phyloP scores from a whole-genome alignment of 1,140 invertebrate genomes.

The Hylaeus anthracinus region DNA sequence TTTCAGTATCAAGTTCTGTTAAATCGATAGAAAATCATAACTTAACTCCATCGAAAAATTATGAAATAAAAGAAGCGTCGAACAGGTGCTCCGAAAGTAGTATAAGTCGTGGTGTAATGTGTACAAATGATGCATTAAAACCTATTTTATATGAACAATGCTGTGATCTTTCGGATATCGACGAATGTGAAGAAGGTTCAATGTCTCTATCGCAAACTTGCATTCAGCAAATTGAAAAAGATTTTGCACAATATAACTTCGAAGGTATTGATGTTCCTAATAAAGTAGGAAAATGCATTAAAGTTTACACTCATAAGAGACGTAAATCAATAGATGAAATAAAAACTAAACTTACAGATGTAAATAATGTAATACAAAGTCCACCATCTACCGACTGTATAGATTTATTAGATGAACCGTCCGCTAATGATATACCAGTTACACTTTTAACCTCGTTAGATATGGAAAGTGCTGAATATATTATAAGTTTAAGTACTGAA shows the following conservation, averaged over 20 bases:
- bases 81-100: constrained; percentile 27
- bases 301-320: constrained; percentile 76
- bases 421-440: constrained; percentile 68
- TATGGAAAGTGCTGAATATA: constrained; percentile 74
- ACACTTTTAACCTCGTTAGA: constrained; percentile 72
- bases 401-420: constrained; percentile 73
- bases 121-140: constrained; percentile 46
- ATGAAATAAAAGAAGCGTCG: constrained; percentile 38
- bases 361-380: constrained; percentile 63
- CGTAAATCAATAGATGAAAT: constrained; percentile 62
- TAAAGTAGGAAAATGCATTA: constrained; percentile 73
- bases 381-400: constrained; percentile 69
- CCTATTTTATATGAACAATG: constrained; percentile 67
- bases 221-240: constrained; percentile 45
- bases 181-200: constrained; percentile 41
- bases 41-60: neutral
- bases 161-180: constrained; percentile 71
- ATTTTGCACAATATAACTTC: constrained; percentile 43
- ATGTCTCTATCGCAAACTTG: constrained; percentile 45
- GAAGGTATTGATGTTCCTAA: constrained; percentile 67
- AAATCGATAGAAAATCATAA: constrained; percentile 5
- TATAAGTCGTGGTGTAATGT: constrained; percentile 22
- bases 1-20: constrained; percentile 21
- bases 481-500: constrained; percentile 70
- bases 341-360: constrained; percentile 52